These are phyloP conservation scores for Vandiemenella viatica DNA, from an alignment of 2,888 invertebrate genomes.

Conservation along the genomic window DNA sequence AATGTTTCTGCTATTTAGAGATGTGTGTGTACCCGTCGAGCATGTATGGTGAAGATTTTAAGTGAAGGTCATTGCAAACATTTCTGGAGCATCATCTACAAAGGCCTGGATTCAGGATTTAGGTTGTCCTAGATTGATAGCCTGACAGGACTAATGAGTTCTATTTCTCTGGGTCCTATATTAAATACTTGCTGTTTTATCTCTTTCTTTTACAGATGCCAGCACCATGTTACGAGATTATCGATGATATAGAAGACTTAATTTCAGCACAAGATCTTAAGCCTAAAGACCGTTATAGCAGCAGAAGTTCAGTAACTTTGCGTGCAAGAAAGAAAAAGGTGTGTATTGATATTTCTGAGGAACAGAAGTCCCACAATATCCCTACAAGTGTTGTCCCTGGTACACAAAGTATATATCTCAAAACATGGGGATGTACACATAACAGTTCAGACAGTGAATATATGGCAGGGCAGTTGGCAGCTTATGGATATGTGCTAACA, in stretches of 20 bases:
- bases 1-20: too few species aligned
- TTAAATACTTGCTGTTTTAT: too few species aligned
- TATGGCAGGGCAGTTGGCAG: constrained; percentile 88
- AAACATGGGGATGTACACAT: constrained; percentile 97
- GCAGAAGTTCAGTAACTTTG: constrained; percentile 51
- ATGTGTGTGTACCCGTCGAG: too few species aligned
- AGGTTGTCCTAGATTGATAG: too few species aligned
- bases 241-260: constrained; percentile 74
- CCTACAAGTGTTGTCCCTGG: constrained; percentile 38
- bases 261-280: constrained; percentile 65
- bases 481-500: constrained; percentile 73
- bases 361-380: constrained; percentile 15
- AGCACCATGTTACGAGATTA: constrained; percentile 46
- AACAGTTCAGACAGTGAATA: constrained; percentile 97
- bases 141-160: too few species aligned
- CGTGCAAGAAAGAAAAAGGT: constrained; percentile 35
- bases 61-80: too few species aligned
- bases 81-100: too few species aligned
- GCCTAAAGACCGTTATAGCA: constrained; percentile 60
- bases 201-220: constrained; percentile 35
- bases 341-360: constrained; percentile 20
- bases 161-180: too few species aligned
- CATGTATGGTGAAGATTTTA: too few species aligned
- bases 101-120: too few species aligned
- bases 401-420: constrained; percentile 62